Conservation (phyloP, 2,888 invertebrate species). For the Caenorhabditis sinica region DNA sequence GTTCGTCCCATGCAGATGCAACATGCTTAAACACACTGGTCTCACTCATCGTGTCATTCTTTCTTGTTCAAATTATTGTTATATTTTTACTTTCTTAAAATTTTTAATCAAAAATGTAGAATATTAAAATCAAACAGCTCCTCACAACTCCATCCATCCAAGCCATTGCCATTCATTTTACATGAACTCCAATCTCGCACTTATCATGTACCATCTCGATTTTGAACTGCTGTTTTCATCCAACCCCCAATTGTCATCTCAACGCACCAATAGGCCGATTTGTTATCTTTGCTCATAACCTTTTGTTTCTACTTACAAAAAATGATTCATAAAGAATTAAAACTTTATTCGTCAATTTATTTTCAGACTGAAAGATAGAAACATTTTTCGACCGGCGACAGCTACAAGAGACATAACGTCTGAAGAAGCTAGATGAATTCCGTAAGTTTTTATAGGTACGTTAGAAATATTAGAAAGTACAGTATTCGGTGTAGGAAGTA, state of each 20-base stretch:
- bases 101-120: background rate
- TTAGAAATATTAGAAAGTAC: too few relatives aligned
- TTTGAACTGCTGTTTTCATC: slow-evolving; percentile 2
- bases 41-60: slow-evolving; percentile 28
- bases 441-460: too few relatives aligned
- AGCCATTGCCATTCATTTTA: slow-evolving; percentile 20
- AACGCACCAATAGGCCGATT: background rate
- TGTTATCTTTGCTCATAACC: slow-evolving; percentile 3
- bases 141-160: background rate
- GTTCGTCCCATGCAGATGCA: slow-evolving; percentile 40
- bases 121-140: background rate
- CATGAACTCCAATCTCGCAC: slow-evolving; percentile 17
- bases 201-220: slow-evolving; percentile 28
- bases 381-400: too few relatives aligned
- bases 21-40: slow-evolving; percentile 28
- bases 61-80: slow-evolving; percentile 12
- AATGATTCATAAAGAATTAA: background rate
- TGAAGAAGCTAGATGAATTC: too few relatives aligned
- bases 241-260: slow-evolving; percentile 32
- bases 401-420: too few relatives aligned
- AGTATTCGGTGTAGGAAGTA: too few relatives aligned
- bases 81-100: background rate
- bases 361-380: background rate
- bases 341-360: background rate
- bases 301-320: background rate